Conservation (phyloP, 2,888 invertebrate genomes). For the Macrophya annulata region DNA sequence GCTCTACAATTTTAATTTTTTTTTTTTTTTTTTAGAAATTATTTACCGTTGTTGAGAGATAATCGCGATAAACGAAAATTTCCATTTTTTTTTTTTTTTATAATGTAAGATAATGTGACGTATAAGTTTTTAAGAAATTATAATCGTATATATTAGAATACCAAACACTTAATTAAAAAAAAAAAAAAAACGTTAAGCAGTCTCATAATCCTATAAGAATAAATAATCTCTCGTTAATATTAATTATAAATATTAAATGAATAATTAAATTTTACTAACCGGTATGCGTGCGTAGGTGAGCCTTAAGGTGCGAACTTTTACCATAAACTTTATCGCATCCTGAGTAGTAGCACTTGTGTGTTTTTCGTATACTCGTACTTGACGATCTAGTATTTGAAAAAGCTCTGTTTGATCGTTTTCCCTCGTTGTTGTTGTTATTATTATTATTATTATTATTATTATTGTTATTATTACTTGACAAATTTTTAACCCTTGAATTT, state of each 20-base stretch:
- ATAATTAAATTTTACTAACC: conserved; percentile 76
- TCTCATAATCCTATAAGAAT: too few species aligned
- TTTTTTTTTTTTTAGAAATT: too few species aligned
- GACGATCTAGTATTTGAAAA: conserved; percentile 1
- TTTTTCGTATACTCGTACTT: conserved; percentile 76
- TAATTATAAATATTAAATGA: background rate
- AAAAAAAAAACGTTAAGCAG: too few species aligned
- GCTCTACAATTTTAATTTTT: too few species aligned
- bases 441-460: background rate
- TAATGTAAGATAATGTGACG: too few species aligned
- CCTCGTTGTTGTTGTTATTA: background rate
- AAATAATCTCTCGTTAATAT: too few species aligned
- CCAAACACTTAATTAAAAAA: too few species aligned
- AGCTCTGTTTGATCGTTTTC: conserved; percentile 55
- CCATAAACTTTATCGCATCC: conserved; percentile 85
- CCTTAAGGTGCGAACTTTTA: conserved; percentile 85
- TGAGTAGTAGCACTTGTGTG: conserved; percentile 83
- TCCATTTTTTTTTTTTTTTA: too few species aligned
- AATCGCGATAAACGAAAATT: too few species aligned
- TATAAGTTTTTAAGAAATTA: too few species aligned
- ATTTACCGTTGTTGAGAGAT: too few species aligned
- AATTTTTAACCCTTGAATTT: background rate
- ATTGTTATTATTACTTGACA: background rate
- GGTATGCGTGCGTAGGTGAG: conserved; percentile 85
- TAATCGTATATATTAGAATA: too few species aligned